These are phyloP conservation scores for Lophius piscatorius DNA, from an alignment of 2,113 vertebrate genomes.

Conservation along the genomic window DNA sequence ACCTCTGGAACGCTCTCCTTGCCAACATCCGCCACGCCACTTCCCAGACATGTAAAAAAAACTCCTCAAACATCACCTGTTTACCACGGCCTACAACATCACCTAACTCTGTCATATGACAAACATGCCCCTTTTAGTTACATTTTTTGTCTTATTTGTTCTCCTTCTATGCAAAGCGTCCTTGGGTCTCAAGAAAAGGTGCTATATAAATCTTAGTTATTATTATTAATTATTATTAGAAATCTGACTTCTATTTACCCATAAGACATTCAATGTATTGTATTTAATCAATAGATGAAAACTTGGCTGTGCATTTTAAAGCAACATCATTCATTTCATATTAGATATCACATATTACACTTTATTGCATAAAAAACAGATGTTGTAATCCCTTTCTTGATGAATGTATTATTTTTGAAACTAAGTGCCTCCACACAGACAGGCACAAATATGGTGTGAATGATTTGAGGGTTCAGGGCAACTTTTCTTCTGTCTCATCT, in stretches of 20 bases:
- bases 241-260: constrained; percentile 62
- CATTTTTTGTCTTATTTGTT: too few relatives aligned
- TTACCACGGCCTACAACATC: too few relatives aligned
- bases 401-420: constrained; percentile 3
- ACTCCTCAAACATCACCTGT: too few relatives aligned
- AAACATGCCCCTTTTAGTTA: too few relatives aligned
- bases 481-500: constrained; percentile 54
- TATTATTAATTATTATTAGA: too few relatives aligned
- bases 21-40: too few relatives aligned
- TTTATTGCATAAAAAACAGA: not conserved
- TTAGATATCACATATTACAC: not conserved
- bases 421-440: not conserved
- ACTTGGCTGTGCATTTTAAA: not conserved
- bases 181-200: too few relatives aligned
- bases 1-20: too few relatives aligned
- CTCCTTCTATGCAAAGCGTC: too few relatives aligned
- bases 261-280: constrained; percentile 44
- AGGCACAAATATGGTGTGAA: constrained; percentile 40
- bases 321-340: not conserved
- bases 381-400: constrained; percentile 5
- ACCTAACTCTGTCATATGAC: too few relatives aligned
- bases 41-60: too few relatives aligned
- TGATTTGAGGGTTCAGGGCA: constrained; percentile 42
- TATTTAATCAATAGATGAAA: constrained; percentile 26
- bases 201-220: too few relatives aligned